phyloP scores from a whole-genome alignment of 1,140 invertebrate genomes.

The Drosophila nasuta region DNA sequence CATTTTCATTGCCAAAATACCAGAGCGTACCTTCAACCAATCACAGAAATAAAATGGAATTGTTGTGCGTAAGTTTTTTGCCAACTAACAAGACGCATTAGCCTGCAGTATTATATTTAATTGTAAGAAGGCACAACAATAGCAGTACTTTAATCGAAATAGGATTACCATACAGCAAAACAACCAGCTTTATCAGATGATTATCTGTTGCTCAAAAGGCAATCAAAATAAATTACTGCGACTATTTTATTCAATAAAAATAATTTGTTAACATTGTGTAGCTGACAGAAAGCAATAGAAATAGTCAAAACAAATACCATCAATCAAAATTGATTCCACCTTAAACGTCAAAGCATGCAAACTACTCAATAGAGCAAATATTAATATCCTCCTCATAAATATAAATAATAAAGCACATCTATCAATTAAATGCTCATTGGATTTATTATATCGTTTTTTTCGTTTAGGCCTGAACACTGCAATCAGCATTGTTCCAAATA shows the following conservation, averaged over 20 bases:
- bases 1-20: slow-evolving; percentile 12
- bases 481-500: slow-evolving; percentile 24
- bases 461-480: slow-evolving; percentile 16
- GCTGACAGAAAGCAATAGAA: not conserved
- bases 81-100: not conserved
- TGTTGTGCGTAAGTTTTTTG: not conserved
- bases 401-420: not conserved
- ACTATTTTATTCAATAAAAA: not conserved
- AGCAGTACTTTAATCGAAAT: not conserved
- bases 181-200: not conserved
- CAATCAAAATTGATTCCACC: not conserved
- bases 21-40: slow-evolving; percentile 5
- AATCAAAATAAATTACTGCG: not conserved
- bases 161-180: too few species aligned
- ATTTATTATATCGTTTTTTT: slow-evolving; percentile 6
- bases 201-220: not conserved
- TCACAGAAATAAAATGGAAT: not conserved
- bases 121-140: not conserved
- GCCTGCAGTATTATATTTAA: not conserved
- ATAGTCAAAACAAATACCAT: not conserved
- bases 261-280: not conserved
- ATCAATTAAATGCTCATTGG: slow-evolving; percentile 2
- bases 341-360: not conserved
- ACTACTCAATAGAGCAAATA: not conserved
- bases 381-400: not conserved